Evolutionary conservation across 2,113 vertebrate species (phyloP).

Genomic region (Antigone vipio): DNA sequence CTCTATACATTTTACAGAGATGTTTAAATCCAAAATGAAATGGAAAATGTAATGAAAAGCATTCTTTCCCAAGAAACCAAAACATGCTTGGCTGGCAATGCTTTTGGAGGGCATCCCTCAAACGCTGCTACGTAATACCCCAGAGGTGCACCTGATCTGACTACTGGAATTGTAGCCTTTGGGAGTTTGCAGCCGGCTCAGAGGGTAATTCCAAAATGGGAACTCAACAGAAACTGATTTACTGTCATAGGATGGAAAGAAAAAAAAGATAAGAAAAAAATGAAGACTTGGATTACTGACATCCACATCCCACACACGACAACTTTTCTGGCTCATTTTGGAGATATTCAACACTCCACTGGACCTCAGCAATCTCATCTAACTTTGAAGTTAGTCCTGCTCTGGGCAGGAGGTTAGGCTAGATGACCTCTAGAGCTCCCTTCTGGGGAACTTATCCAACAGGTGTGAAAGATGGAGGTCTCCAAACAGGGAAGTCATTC

Average conservation of each 20-base stretch:
- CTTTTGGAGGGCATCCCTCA: neutral
- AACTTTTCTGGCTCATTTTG: neutral
- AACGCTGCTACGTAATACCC: neutral
- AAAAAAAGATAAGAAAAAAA: neutral
- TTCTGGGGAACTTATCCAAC: neutral
- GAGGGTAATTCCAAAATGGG: neutral
- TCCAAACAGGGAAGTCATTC: neutral
- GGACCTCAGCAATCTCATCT: neutral
- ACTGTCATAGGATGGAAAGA: neutral
- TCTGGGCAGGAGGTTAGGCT: neutral
- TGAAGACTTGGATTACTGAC: neutral
- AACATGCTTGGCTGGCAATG: neutral
- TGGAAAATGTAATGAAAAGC: neutral
- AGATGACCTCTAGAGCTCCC: neutral
- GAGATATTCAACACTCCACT: neutral
- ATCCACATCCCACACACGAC: neutral
- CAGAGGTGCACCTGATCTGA: neutral
- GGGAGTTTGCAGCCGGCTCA: neutral
- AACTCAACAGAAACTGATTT: neutral
- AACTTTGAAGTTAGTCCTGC: neutral
- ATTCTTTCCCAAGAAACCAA: neutral
- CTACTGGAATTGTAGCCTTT: neutral
- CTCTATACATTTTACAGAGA: neutral
- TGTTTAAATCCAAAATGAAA: neutral
- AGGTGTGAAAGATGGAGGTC: neutral